Evolutionary conservation across 2,888 invertebrate species (phyloP), one percentile per base, ranked within the genome.

Genomic region (Polydrusus cervinus): DNA sequence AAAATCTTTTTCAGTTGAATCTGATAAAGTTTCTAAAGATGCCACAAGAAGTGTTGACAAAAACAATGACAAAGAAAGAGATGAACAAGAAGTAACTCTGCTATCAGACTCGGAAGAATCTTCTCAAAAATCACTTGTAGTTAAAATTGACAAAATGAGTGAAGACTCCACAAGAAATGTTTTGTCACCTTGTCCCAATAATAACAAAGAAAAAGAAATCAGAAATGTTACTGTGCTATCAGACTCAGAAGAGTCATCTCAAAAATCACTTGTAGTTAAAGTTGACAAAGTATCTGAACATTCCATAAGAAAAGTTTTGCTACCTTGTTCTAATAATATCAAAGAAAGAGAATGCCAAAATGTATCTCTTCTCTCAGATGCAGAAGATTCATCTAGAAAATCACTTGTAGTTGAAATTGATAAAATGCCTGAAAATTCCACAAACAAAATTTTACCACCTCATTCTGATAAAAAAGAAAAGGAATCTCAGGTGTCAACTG

Each of bases 61-160:
- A 13, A 13, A 43, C 6, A n/a, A 5, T 14, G 14, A 9, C 25
- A 14, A 34, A 14, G 25, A 30, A 55, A 3, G 14, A 34, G 55
- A 10, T 6, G 34, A 9, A 1, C 34, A 34, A 10, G 7, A 34
- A 6, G 57, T 38, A 16, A 38, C 57, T 38, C n/a, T 38, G 3
- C 16, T 60, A 3, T 47, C 16, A 47, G 47, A 47, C n/a, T 47
- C 16, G 1, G 47, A 47, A 16, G 47, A 47, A 47, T 16, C 16
- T 0, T 47, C 16, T 47, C 13, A 16, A 47, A 60, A 38, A 38
- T 60, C 57, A n/a, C 16, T 60, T 8, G 55, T 55, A 11, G 34
- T 55, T 34, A 14, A 13, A 14, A 11, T 60, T 38, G 38, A 60
- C n/a, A 38, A 60, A 60, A 40, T 60, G 57, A 11, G 38, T 11